These are phyloP conservation scores for Luidia sarsii DNA, from an alignment of 53 echinoderm and acorn worm genomes.

Conservation along the genomic window DNA sequence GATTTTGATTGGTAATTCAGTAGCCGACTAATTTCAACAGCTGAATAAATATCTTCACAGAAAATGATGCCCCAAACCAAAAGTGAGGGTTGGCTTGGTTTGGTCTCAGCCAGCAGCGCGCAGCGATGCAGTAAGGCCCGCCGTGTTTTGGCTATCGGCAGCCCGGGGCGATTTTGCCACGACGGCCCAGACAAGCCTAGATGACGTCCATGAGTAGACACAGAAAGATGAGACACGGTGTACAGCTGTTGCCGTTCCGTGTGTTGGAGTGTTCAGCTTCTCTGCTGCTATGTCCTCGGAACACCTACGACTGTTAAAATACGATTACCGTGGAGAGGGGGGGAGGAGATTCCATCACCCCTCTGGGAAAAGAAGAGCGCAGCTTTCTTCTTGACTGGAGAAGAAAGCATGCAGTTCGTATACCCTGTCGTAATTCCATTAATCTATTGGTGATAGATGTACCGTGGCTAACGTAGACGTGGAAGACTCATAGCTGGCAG, in stretches of 20 bases:
- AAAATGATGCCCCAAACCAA: not conserved
- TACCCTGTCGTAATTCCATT: no score
- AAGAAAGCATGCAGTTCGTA: no score
- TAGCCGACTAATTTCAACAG: constrained; percentile 19
- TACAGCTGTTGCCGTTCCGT: constrained; percentile 29
- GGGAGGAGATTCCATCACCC: no score
- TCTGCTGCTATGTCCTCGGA: not conserved
- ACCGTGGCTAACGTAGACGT: no score
- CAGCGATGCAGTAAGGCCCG: not conserved
- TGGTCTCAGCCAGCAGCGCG: not conserved
- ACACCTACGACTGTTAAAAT: no score
- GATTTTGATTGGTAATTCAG: no score
- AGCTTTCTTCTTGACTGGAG: no score
- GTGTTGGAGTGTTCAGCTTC: not conserved
- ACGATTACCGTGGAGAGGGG: no score
- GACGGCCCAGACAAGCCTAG: constrained; percentile 3
- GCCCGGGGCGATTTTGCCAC: constrained; percentile 16
- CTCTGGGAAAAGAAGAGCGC: no score
- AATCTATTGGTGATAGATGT: no score
- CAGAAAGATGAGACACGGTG: not conserved
- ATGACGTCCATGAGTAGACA: constrained; percentile 16
- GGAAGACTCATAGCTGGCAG: no score
- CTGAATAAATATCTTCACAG: constrained; percentile 28
- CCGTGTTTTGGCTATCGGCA: not conserved
- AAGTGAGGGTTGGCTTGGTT: not conserved